Conservation (phyloP, 2,113 vertebrate genomes). For the Apistogramma diplotaenia region DNA sequence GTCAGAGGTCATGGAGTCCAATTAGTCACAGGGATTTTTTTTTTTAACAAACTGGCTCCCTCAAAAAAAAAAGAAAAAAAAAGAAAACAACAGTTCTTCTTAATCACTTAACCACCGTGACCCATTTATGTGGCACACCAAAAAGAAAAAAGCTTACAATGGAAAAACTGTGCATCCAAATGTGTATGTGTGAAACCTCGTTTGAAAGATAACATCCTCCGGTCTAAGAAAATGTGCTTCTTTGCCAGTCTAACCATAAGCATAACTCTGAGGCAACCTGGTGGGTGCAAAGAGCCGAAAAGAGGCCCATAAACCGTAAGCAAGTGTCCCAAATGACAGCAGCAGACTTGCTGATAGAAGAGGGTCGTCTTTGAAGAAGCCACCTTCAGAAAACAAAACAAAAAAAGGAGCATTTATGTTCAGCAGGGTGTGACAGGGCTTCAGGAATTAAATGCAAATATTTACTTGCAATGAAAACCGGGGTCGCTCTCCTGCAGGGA, state of each 20-base stretch:
- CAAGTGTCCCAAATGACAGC: background rate
- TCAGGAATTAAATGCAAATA: conserved; percentile 59
- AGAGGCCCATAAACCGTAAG: background rate
- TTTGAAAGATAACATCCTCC: background rate
- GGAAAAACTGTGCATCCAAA: background rate
- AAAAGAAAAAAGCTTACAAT: background rate
- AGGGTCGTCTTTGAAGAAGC: background rate
- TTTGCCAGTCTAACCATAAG: background rate
- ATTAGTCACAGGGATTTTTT: background rate
- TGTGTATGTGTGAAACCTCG: background rate
- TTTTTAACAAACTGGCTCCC: background rate
- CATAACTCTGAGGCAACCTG: background rate
- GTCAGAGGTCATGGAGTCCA: background rate
- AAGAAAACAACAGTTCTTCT: background rate
- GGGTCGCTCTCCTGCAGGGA: conserved; percentile 12
- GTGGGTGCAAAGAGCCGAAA: background rate
- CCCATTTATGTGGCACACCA: background rate
- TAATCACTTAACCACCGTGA: background rate
- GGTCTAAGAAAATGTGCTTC: background rate
- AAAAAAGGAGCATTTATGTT: conserved; percentile 10
- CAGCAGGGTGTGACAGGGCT: conserved; percentile 21
- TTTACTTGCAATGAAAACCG: conserved; percentile 42
- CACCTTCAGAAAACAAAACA: conserved; percentile 14
- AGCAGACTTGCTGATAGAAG: background rate
- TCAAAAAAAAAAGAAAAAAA: no score